Evolutionary conservation across 2,888 invertebrate species (phyloP), one percentile per base, ranked within the genome.

Genomic region (Limnephilus lunatus): DNA sequence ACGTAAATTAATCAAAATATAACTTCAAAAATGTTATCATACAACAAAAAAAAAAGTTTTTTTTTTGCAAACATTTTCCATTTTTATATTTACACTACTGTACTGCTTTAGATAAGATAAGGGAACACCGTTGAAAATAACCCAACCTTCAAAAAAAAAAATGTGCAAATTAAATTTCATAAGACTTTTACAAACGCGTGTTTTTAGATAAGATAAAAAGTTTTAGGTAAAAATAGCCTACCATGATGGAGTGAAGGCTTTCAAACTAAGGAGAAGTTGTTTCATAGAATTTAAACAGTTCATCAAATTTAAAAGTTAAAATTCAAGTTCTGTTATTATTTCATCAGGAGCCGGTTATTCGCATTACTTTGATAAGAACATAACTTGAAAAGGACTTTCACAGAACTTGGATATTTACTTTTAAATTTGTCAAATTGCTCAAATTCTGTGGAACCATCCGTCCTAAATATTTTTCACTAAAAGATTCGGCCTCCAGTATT

Each of bases 131-230:
- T n/a, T n/a, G 48, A 87, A 87, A 87, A 87, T 87, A 87, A 68
- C 19, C 68, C 53, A 87, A 48, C 87, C 87, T 87, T 48, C 48
- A 87, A 48, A 87, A 48, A 32, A 15, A 87, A 87, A 53, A 86
- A n/a, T 30, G 39, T 35, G 83, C 9, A 32, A 83, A 32, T 83
- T 83, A 83, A 35, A 7, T 35, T 83, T 35, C 25, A 25, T 83
- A 35, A 83, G 83, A 83, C 83, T 35, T 68, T 86, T 86, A 86
- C 30, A 5, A 44, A 86, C 48, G 30, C 39, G 44, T 30, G 39
- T 44, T 44, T 86, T 30, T 48, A 86, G 85, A 86, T 86, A 68
- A 87, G 87, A 87, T 87, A 87, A 87, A 48, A 53, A 30, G 35
- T 83, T 83, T 32, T 35, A 83, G 30, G 4, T 48, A 87, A 53